A percentile compares a stretch with the other conserved stretches of the same genome.
phyloP scores from a whole-genome alignment of 2,797 vertebrate genomes.

The Etheostoma nigrum region DNA sequence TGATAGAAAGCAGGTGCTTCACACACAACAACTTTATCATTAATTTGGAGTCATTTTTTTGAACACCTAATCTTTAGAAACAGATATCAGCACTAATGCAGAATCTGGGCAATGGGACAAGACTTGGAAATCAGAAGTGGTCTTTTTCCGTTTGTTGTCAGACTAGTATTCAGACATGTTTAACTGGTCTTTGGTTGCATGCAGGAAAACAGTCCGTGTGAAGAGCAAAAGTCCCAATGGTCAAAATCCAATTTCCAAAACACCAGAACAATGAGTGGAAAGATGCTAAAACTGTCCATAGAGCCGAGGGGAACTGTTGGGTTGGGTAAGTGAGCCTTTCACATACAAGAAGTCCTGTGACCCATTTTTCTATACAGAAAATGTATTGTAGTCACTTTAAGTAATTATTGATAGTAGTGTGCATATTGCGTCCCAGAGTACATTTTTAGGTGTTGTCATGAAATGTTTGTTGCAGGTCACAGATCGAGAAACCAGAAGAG shows the following conservation, averaged over 20 bases:
- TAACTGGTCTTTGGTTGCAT: too few relatives aligned
- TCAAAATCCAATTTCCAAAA: background rate
- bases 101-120: too few relatives aligned
- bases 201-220: too few relatives aligned
- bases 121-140: too few relatives aligned
- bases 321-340: background rate
- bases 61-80: too few relatives aligned
- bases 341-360: background rate
- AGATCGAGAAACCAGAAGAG: conserved; percentile 67
- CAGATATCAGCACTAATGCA: too few relatives aligned
- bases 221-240: too few relatives aligned
- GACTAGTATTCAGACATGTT: too few relatives aligned
- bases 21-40: conserved; percentile 1
- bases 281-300: background rate
- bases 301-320: background rate
- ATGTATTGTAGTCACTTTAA: background rate
- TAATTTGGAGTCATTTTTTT: background rate
- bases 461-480: conserved; percentile 38
- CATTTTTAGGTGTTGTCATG: conserved; percentile 34
- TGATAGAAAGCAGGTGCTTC: background rate
- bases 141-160: too few relatives aligned
- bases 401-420: background rate
- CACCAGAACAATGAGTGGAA: background rate
- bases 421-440: background rate
- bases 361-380: background rate